These are phyloP conservation scores for Nebria brevicollis DNA, from an alignment of 2,888 invertebrate genomes.

Conservation along the genomic window DNA sequence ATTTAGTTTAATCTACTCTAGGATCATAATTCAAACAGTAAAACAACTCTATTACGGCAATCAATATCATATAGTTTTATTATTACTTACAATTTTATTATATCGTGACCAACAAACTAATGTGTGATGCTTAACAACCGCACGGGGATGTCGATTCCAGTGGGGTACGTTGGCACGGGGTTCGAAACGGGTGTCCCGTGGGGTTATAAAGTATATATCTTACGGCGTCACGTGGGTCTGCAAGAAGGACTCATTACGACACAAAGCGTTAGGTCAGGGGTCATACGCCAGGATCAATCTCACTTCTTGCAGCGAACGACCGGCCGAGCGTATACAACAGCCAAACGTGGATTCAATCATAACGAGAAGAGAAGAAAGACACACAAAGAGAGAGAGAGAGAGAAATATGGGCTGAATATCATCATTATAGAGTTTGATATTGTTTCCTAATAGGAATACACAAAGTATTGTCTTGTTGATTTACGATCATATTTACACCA, in stretches of 20 bases:
- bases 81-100: neutral
- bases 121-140: neutral
- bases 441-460: neutral
- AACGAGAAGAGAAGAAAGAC: neutral
- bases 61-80: neutral
- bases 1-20: neutral
- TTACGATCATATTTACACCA: neutral
- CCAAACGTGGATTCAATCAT: neutral
- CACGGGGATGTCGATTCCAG: neutral
- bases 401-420: neutral
- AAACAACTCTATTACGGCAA: neutral
- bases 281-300: neutral
- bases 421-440: conserved; percentile 6
- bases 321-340: neutral
- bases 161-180: neutral
- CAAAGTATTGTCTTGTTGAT: neutral
- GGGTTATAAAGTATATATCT: neutral
- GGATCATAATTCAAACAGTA: neutral
- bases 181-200: neutral
- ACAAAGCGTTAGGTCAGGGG: neutral
- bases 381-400: neutral
- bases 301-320: neutral
- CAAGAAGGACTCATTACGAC: neutral
- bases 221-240: neutral
- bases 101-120: neutral